A percentile compares a stretch with the other conserved stretches of the same genome.
These are phyloP conservation scores for Eurytemora carolleeae DNA, from an alignment of 1,140 invertebrate species.

Conservation along the genomic window DNA sequence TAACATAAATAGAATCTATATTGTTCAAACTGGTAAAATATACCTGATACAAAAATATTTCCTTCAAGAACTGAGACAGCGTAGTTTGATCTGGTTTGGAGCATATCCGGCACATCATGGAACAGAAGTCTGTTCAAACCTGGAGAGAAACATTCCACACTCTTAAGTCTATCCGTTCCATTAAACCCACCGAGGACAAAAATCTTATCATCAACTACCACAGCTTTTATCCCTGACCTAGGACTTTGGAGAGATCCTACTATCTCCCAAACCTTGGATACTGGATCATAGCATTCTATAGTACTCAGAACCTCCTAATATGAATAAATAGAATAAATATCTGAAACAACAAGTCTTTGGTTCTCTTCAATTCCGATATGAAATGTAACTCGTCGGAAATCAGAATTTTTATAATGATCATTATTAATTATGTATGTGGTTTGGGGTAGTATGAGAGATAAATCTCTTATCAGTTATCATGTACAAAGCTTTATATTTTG, in stretches of 20 bases:
- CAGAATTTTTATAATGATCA: neutral
- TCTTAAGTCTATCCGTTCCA: neutral
- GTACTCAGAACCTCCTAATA: neutral
- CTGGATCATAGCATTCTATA: neutral
- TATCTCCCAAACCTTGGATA: neutral
- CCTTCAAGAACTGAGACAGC: neutral
- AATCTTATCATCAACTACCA: neutral
- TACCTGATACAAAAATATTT: neutral
- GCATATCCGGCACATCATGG: neutral
- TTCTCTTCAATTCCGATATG: neutral
- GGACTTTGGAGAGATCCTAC: neutral
- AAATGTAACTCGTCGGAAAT: neutral
- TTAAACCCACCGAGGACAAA: neutral
- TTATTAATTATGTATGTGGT: neutral
- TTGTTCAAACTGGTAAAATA: neutral
- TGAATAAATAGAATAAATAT: neutral
- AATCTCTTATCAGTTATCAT: too few species aligned
- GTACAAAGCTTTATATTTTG: too few species aligned
- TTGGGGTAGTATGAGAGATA: too few species aligned
- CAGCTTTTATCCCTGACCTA: neutral
- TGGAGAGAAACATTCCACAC: neutral
- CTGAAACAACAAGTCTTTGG: neutral
- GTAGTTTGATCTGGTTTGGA: neutral
- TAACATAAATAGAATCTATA: too few species aligned
- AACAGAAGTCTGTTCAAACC: neutral